Evolutionary conservation across 2,797 vertebrate species (phyloP).

Genomic region (Myripristis jacobus): DNA sequence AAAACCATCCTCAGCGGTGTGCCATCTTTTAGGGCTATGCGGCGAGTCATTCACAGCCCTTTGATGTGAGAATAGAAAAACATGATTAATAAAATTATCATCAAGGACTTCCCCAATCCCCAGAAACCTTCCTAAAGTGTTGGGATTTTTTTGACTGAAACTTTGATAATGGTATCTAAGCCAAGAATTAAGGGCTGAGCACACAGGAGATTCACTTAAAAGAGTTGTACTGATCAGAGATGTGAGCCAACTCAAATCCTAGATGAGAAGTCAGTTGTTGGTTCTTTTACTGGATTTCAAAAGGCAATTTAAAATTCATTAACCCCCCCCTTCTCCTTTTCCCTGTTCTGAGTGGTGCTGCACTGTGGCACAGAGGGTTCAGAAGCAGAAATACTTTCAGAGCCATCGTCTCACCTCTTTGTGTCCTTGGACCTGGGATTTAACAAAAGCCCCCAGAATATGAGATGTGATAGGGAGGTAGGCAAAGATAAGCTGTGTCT

Average conservation of each 20-base stretch:
- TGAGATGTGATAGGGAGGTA: constrained; percentile 96
- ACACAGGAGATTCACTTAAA: constrained; percentile 9
- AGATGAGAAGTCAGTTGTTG: constrained; percentile 30
- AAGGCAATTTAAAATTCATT: constrained; percentile 46
- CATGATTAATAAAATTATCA: not conserved
- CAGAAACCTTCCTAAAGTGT: not conserved
- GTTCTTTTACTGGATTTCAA: constrained; percentile 40
- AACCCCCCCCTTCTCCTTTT: not conserved
- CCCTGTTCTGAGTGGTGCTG: not conserved
- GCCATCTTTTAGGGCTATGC: not conserved
- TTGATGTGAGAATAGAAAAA: not conserved
- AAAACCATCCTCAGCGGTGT: not conserved
- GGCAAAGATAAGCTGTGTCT: constrained; percentile 95
- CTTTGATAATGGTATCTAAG: not conserved
- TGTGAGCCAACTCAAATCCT: constrained; percentile 22
- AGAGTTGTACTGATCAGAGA: constrained; percentile 21
- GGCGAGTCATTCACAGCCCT: not conserved
- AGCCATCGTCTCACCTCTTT: constrained; percentile 87
- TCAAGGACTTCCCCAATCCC: not conserved
- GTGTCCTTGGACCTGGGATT: constrained; percentile 98
- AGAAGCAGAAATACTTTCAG: constrained; percentile 37
- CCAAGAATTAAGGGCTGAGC: not conserved
- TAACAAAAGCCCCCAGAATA: constrained; percentile 94
- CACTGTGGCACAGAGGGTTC: constrained; percentile 1
- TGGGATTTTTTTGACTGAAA: not conserved